These are phyloP conservation scores for Sarcophilus harrisii DNA, from an alignment of 2,797 vertebrate genomes.

Conservation along the genomic window DNA sequence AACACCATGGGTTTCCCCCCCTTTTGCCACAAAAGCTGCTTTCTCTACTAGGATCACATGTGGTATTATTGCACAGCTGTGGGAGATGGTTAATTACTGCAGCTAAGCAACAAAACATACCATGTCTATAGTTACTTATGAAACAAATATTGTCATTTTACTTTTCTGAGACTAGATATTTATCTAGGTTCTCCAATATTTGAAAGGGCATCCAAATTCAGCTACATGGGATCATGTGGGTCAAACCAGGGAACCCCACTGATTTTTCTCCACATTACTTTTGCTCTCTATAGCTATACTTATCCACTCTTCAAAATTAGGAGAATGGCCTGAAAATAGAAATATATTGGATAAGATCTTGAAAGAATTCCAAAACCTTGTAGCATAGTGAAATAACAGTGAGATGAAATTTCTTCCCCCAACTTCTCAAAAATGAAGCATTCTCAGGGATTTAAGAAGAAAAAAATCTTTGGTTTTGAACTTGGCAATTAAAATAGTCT, in stretches of 20 bases:
- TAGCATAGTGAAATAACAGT: background rate
- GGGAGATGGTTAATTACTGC: background rate
- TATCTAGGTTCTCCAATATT: background rate
- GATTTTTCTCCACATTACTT: background rate
- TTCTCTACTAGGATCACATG: background rate
- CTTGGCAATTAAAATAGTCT: background rate
- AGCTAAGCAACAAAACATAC: background rate
- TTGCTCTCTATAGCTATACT: background rate
- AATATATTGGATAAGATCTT: background rate
- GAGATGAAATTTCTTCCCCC: background rate
- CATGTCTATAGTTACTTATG: background rate
- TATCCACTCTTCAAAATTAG: background rate
- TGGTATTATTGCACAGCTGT: background rate
- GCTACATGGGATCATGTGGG: background rate
- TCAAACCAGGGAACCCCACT: background rate
- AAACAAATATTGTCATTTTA: background rate
- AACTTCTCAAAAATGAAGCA: background rate
- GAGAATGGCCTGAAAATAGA: background rate
- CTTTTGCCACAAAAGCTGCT: background rate
- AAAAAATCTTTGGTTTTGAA: constrained; percentile 3
- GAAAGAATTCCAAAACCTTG: background rate
- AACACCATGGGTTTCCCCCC: background rate
- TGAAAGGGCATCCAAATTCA: background rate
- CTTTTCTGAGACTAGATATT: background rate
- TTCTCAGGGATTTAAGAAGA: background rate